Evolutionary conservation across 2,797 vertebrate species (phyloP), one percentile per base, ranked within the genome.

Genomic region (Gouania willdenowi): DNA sequence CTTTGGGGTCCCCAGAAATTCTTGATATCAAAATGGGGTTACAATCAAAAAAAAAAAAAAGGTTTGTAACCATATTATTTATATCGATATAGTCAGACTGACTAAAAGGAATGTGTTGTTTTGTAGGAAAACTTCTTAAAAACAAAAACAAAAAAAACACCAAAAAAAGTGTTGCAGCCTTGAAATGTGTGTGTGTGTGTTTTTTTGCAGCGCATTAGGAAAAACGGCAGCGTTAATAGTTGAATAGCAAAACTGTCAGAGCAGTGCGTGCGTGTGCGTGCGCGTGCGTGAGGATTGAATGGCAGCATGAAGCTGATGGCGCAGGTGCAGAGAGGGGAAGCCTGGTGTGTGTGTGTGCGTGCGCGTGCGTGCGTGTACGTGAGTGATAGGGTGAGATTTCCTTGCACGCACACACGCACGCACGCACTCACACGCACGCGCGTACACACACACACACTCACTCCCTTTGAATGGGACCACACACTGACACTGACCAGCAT

Each of bases 401-500:
- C 49, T 6, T 28, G 6, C 46, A 16, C 57, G 5, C 44, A 8
- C 60, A 3, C 54, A 21, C 45, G 9, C 31, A 79, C 83, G 20
- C 32, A 8, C 35, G 2, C 47, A 2, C 47, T 1, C 41, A 3
- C 45, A 6, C 49, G 5, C 27, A 2, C 51, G 2, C 34, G 0
- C 36, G 6, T 50, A 7, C 29, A 6, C 47, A 17, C 58, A 5
- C 45, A 8, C 60, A 3, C 55, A 22, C 43, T 8, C 31, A 79
- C 83, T 87, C 84, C 87, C 86, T 88, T 77, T 91, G 89, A 93
- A 92, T 91, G 88, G 77, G 94, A 94, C 93, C 93, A 95, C 94
- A 95, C 94, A 95, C 93, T 94, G 92, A 88, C 93, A 92, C 63
- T 46, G 57, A 91, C 89, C 92, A 92, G 92, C 92, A 89, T 90